Evolutionary conservation across 2,888 invertebrate species (phyloP).

Genomic region (Lucinisca nassula): DNA sequence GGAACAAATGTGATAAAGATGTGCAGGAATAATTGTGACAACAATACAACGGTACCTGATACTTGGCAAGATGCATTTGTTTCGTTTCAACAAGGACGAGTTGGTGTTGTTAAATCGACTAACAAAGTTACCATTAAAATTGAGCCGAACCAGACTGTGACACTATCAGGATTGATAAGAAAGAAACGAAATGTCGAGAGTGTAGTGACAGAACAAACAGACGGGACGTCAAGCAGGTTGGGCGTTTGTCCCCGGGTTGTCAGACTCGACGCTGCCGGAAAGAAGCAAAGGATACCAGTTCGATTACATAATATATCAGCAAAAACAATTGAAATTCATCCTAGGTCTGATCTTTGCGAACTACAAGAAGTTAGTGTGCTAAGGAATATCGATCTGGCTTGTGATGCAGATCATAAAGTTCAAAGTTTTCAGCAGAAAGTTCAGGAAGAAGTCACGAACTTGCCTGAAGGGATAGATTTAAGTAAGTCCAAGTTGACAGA

Average conservation of each 20-base stretch:
- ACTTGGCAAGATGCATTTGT: not conserved
- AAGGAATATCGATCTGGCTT: not conserved
- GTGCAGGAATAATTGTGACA: not conserved
- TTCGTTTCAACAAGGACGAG: not conserved
- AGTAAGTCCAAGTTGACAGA: not conserved
- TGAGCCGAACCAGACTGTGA: not conserved
- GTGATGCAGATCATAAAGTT: not conserved
- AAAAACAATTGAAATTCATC: not conserved
- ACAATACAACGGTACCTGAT: not conserved
- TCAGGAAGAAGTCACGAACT: not conserved
- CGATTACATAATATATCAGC: not conserved
- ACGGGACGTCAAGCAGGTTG: not conserved
- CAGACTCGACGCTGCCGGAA: not conserved
- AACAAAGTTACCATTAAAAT: not conserved
- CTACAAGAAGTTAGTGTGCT: not conserved
- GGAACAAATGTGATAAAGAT: not conserved
- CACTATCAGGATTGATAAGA: not conserved
- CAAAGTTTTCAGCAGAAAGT: not conserved
- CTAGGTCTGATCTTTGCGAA: not conserved
- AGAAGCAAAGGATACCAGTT: not conserved
- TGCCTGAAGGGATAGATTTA: not conserved
- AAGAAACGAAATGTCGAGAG: not conserved
- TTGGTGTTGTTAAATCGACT: not conserved
- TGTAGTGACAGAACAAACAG: not conserved
- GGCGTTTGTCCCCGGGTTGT: slow-evolving; percentile 4